Base-by-base conservation (phyloP, 2,888 invertebrate species). In the Leucania comma region DNA sequence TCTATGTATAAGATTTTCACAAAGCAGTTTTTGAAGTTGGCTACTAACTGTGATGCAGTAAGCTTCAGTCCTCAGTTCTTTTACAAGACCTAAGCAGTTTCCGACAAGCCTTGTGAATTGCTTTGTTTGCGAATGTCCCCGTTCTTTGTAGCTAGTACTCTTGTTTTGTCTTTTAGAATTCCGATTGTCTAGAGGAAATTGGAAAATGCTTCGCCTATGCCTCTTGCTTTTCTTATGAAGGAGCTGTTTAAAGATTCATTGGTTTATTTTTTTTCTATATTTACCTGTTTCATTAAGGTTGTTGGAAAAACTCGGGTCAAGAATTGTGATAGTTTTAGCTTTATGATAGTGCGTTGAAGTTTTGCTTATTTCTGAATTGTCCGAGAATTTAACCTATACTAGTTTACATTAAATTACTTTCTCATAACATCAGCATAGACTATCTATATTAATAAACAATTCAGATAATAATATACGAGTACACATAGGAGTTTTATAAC, bases 151-250 rank as follows among this genome's bases (percentile, higher is more conserved):
- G 62, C 50, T 63, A 59, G 54, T 38, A 65, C 57, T 22, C 54
- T 76, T 76, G 75, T 78, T 71, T 70, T 80, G 48, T 66, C 73
- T 81, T 78, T 81, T 53, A 66, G 51, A 78, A 72, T 81, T 78
- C 72, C 42, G 78, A 77, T 77, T 81, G 78, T 78, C 62, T 77
- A 35, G 42, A 63, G 62, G 66, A 81, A 78, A 78, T 78, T 78
- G 66, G 48, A 78, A 81, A 78, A 81, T 66, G 66, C 81, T 71
- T 66, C 32, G 65, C 38, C 24, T 53, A 22, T 46, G 58, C 32
- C 26, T 51, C 53, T 75, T 63, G 14, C 2, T 38, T 64, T 77
- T 77, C 17, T 71, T 60, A 48, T 32, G 12, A 67, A 54, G 29
- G 8, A n/a, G 0, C 32, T 57, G 9, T 51, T 63, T 8, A 26